These are phyloP conservation scores for Nymphalis c-album DNA, from an alignment of 2,888 invertebrate species.

Conservation along the genomic window DNA sequence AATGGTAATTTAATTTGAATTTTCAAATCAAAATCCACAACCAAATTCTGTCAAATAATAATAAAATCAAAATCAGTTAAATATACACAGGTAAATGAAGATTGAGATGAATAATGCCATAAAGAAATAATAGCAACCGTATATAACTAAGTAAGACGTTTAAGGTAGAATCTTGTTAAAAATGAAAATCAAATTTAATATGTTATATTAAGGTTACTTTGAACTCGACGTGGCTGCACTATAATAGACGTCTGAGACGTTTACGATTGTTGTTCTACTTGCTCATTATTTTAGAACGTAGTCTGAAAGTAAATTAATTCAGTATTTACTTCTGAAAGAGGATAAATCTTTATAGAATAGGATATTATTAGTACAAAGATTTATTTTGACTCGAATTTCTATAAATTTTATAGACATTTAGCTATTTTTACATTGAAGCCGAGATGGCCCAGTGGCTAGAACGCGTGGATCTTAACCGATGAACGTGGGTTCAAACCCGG, in stretches of 20 bases:
- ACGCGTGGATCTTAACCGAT: too few relatives aligned
- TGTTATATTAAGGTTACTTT: conserved; percentile 6
- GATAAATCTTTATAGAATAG: too few relatives aligned
- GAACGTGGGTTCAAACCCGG: too few relatives aligned
- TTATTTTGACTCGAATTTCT: conserved; percentile 8
- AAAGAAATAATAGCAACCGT: neutral
- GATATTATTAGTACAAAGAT: too few relatives aligned
- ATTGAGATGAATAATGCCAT: neutral
- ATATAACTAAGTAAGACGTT: neutral
- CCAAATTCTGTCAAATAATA: too few relatives aligned
- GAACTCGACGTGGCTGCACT: conserved; percentile 7
- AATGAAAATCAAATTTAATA: conserved; percentile 18
- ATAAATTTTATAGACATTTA: neutral
- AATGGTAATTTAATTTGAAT: too few relatives aligned
- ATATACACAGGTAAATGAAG: neutral
- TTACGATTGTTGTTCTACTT: conserved; percentile 19
- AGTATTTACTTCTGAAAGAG: conserved; percentile 6
- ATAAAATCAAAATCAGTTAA: neutral
- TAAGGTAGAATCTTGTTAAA: conserved; percentile 15
- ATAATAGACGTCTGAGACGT: conserved; percentile 12
- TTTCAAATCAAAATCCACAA: too few relatives aligned
- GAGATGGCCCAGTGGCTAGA: too few relatives aligned
- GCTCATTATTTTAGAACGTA: conserved; percentile 21
- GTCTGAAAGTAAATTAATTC: conserved; percentile 10
- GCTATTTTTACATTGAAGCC: neutral